Base-by-base conservation (phyloP, 2,113 vertebrate genomes). In the Nannobrachium achirus region DNA sequence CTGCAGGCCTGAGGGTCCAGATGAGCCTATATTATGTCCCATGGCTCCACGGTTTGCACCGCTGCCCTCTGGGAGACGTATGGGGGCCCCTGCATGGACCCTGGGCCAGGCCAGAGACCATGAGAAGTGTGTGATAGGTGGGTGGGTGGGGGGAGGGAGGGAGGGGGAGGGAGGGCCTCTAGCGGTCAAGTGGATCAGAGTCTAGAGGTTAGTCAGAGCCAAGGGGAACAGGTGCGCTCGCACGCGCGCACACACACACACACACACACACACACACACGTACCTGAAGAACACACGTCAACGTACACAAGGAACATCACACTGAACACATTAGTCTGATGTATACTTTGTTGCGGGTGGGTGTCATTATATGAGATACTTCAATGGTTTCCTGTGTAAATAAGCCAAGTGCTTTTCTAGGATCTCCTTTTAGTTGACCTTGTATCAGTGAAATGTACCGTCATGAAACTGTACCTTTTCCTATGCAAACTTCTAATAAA, bases 141-240 rank as follows among this genome's bases (percentile, higher is more conserved):
- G n/a, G n/a, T n/a, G n/a, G n/a, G n/a, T n/a, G n/a, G n/a, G n/a
- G 69, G 52, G 49, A 73, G 53, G 8, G 3, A 46, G 14, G 56
- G 59, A 57, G 67, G 73, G 71, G 65, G 55, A 71, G 48, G 55
- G 52, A 45, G 76, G 78, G 80, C 88, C 80, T 83, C 66, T 69
- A 81, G 82, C 46, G 20, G 74, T 77, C 79, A 73, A 44, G 19
- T n/a, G 76, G 81, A 85, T 84, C 76, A 83, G 56, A 88, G 46
- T 49, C 51, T 19, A 57, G 50, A 70, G 50, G 51, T 76, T 87
- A 73, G 77, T 78, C 74, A 42, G 59, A 72, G 78, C 85, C 71
- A 86, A 56, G 19, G 82, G 88, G 71, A 25, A 13, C 7, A 7
- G 8, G 65, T 80, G 69, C 50, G 16, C n/a, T 10, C 66, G 25